A percentile compares a stretch with the other conserved stretches of the same genome.
Evolutionary conservation across 2,888 invertebrate genomes (phyloP).

Genomic region (Lysandra coridon): DNA sequence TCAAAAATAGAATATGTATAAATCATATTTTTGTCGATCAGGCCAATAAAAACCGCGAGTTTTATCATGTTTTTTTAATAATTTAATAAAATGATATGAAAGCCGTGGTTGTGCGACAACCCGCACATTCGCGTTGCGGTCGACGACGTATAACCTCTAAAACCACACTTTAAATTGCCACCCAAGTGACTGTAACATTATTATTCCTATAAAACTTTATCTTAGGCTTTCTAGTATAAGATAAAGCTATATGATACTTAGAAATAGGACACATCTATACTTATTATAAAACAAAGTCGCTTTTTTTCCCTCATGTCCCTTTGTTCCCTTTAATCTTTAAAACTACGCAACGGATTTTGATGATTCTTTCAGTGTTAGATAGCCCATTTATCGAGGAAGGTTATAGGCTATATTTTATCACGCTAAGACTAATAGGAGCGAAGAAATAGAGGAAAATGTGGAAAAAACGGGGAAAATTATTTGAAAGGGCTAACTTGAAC

Average conservation of each 20-base stretch:
- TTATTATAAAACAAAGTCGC: too few species aligned
- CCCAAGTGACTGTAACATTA: neutral
- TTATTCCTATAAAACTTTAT: neutral
- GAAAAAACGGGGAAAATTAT: too few species aligned
- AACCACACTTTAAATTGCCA: slow-evolving; percentile 19
- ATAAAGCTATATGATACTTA: neutral
- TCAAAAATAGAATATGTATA: neutral
- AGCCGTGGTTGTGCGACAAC: neutral
- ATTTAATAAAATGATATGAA: neutral
- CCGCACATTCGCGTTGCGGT: slow-evolving; percentile 11
- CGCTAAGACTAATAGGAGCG: too few species aligned
- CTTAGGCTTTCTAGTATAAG: neutral
- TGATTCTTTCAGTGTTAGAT: too few species aligned
- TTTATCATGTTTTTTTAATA: neutral
- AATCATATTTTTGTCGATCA: neutral
- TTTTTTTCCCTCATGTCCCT: too few species aligned
- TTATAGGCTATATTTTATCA: too few species aligned
- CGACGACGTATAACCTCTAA: neutral
- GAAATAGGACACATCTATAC: too few species aligned
- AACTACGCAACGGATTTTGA: too few species aligned
- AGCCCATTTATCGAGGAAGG: too few species aligned
- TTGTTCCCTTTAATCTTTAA: too few species aligned
- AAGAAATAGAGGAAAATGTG: too few species aligned
- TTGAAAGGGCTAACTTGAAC: too few species aligned
- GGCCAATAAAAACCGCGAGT: neutral